Conservation (phyloP, 1,140 invertebrate species). For the Sarcophaga peregrina region DNA sequence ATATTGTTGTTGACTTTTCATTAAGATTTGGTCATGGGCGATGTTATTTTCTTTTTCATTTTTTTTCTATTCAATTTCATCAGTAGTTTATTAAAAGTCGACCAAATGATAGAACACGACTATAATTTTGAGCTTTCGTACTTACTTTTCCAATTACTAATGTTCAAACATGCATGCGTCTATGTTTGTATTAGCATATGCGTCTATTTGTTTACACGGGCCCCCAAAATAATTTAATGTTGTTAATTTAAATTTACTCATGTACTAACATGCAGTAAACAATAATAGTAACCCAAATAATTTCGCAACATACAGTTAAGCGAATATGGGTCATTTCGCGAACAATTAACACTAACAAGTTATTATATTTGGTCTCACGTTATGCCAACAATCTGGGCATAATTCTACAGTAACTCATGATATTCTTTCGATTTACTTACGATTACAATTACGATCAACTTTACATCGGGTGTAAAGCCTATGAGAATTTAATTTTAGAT, state of each 20-base stretch:
- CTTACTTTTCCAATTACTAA: too few species aligned
- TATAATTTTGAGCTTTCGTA: background rate
- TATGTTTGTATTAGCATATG: background rate
- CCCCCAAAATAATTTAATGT: background rate
- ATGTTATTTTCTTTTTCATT: background rate
- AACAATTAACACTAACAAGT: too few species aligned
- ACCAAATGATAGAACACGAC: background rate
- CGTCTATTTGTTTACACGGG: background rate
- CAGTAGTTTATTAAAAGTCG: background rate
- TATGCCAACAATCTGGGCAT: background rate
- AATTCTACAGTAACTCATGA: background rate
- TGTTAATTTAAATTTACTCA: slow-evolving; percentile 22
- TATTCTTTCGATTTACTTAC: too few species aligned
- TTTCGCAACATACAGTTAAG: background rate
- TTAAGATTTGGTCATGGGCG: background rate
- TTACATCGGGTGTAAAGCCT: too few species aligned
- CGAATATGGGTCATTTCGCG: too few species aligned
- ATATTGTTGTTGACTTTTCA: background rate
- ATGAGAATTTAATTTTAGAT: too few species aligned
- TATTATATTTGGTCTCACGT: background rate
- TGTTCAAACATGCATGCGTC: background rate
- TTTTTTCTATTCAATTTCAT: background rate
- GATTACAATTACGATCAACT: too few species aligned
- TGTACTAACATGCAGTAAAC: slow-evolving; percentile 20
- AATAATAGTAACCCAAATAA: slow-evolving; percentile 8